Conservation (phyloP, 2,888 invertebrate species). For the Yponomeuta plumbellus region DNA sequence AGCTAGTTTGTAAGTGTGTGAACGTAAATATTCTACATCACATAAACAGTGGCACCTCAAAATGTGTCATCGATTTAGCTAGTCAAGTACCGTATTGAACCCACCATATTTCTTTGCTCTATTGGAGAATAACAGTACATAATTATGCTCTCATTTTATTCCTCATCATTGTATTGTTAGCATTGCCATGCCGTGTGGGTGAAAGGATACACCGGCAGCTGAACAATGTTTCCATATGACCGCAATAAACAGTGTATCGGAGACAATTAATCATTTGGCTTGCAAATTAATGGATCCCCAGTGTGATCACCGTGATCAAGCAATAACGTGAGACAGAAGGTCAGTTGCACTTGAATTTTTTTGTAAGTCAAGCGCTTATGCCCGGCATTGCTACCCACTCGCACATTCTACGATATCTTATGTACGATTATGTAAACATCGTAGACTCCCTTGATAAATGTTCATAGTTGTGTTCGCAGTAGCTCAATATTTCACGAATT, state of each 20-base stretch:
- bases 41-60: background rate
- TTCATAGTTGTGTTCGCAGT: too few relatives aligned
- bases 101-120: background rate
- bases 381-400: too few relatives aligned
- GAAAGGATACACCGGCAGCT: background rate
- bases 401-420: too few relatives aligned
- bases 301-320: background rate
- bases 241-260: slow-evolving; percentile 2
- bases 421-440: too few relatives aligned
- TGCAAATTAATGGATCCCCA: slow-evolving; percentile 12
- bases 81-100: background rate
- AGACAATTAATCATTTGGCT: slow-evolving; percentile 7
- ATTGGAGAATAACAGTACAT: background rate
- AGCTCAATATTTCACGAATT: too few relatives aligned
- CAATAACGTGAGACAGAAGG: background rate
- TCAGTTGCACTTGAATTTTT: too few relatives aligned
- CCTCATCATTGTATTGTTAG: background rate
- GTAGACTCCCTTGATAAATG: too few relatives aligned
- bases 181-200: background rate
- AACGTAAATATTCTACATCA: background rate
- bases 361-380: too few relatives aligned
- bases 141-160: background rate
- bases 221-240: background rate
- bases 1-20: too few relatives aligned
- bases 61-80: background rate